Conservation (phyloP, 64 coral and sea anemone genomes). For the Montipora capricornis region DNA sequence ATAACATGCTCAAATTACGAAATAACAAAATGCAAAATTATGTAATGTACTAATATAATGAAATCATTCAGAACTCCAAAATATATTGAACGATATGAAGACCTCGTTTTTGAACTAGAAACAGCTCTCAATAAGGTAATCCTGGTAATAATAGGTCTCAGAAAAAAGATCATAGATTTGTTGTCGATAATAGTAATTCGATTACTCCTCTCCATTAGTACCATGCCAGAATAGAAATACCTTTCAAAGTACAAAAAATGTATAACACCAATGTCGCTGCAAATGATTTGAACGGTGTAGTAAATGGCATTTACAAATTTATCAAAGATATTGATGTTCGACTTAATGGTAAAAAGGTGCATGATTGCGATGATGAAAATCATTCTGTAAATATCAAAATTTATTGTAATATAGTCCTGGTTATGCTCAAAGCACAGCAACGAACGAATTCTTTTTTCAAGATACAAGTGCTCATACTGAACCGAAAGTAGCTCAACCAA, state of each 20-base stretch:
- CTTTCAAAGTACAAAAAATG: background rate
- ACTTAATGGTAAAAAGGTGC: background rate
- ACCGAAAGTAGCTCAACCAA: no score
- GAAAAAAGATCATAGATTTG: no score
- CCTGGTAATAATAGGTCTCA: background rate
- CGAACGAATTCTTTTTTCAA: no score
- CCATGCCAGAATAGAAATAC: background rate
- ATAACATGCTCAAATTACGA: no score
- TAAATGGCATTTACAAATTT: no score
- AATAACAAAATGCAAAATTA: no score
- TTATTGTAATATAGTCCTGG: no score
- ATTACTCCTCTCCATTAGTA: conserved; percentile 1
- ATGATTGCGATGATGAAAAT: background rate
- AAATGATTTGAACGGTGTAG: background rate
- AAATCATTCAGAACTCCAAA: no score
- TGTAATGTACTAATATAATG: no score
- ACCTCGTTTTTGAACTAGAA: conserved; percentile 9
- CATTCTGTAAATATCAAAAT: background rate
- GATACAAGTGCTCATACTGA: no score
- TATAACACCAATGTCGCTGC: background rate
- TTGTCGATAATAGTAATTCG: background rate
- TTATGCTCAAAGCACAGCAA: no score
- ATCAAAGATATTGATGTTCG: background rate
- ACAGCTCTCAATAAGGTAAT: background rate
- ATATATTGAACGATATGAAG: no score